Evolutionary conservation across 2,113 vertebrate species (phyloP).

Genomic region (Neolamprologus devosi): DNA sequence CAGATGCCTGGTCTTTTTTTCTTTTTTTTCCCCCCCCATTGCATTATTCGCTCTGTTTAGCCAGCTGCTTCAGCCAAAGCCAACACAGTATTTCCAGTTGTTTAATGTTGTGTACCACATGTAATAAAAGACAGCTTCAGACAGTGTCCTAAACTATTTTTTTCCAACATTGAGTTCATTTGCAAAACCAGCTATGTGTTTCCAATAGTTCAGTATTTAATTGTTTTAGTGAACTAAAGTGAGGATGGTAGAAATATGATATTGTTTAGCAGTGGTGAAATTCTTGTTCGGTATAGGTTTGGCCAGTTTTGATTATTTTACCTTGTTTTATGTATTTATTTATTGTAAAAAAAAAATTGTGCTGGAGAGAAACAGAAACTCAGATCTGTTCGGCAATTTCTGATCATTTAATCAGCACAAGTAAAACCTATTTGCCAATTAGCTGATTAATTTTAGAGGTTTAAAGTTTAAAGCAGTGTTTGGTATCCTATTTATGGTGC

Average conservation of each 20-base stretch:
- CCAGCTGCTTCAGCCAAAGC: not conserved
- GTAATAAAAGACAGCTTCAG: not conserved
- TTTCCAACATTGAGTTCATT: not conserved
- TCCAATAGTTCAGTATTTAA: not conserved
- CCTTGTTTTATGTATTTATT: not conserved
- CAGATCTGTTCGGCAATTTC: not conserved
- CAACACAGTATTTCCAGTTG: not conserved
- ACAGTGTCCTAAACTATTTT: not conserved
- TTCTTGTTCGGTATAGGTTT: not conserved
- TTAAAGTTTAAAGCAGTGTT: not conserved
- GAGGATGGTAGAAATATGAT: not conserved
- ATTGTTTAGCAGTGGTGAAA: not conserved
- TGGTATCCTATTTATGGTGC: not conserved
- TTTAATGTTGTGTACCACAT: not conserved
- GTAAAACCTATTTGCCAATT: not conserved
- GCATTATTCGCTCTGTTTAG: not conserved
- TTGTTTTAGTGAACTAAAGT: not conserved
- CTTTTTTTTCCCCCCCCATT: accelerated
- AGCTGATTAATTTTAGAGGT: not conserved
- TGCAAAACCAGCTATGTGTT: not conserved
- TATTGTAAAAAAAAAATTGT: not conserved
- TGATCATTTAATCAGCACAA: not conserved
- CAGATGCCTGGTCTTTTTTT: not conserved
- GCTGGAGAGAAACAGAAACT: not conserved
- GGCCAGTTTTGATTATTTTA: not conserved